phyloP scores from a whole-genome alignment of 2,113 vertebrate genomes.

The Stigmatopora argus region DNA sequence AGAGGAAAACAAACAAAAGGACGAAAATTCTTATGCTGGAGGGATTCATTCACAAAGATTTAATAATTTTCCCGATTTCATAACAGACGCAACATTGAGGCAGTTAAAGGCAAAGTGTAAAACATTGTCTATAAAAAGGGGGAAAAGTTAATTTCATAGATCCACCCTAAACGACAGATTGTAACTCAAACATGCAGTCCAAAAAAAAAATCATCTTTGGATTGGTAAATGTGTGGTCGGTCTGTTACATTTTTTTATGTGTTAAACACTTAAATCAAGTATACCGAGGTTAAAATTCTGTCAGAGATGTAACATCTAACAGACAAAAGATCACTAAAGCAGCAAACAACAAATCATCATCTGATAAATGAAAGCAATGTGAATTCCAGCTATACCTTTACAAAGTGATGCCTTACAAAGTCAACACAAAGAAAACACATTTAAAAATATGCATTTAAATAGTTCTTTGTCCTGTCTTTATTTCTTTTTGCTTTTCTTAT shows the following conservation, averaged over 20 bases:
- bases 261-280: not conserved
- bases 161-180: not conserved
- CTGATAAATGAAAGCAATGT: not conserved
- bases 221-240: not conserved
- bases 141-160: too few species aligned
- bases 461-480: slow-evolving; percentile 76
- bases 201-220: not conserved
- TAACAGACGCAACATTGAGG: not conserved
- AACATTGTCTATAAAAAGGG: not conserved
- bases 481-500: slow-evolving; percentile 95
- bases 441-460: slow-evolving; percentile 64
- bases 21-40: not conserved
- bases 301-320: not conserved
- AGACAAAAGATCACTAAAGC: not conserved
- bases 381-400: not conserved
- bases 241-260: not conserved
- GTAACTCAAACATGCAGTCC: not conserved
- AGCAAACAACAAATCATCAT: not conserved
- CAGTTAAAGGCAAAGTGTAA: not conserved
- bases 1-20: not conserved
- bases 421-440: slow-evolving; percentile 16
- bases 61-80: not conserved
- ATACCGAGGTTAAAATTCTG: not conserved
- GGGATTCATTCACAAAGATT: not conserved
- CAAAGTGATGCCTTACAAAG: not conserved